phyloP scores from a whole-genome alignment of 2,797 vertebrate species.

The Galaxias olidus region DNA sequence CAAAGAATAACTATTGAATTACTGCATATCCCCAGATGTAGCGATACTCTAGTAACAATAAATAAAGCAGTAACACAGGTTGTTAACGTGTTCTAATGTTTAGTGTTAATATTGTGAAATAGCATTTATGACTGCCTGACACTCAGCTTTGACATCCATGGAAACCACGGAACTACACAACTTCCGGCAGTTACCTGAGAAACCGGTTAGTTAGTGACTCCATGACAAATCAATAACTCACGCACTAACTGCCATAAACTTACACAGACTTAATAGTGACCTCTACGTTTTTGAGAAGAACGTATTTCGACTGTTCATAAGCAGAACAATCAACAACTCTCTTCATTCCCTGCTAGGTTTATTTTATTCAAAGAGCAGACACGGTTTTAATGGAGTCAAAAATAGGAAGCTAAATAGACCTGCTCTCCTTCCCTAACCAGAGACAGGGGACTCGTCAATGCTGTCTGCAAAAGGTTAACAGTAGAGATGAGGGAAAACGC shows the following conservation, averaged over 20 bases:
- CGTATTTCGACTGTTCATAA: too few species aligned
- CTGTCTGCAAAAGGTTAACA: slow-evolving; percentile 62
- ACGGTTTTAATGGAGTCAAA: slow-evolving; percentile 32
- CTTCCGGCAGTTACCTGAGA: slow-evolving; percentile 47
- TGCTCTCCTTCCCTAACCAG: slow-evolving; percentile 8
- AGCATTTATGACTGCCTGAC: slow-evolving; percentile 42
- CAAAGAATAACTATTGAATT: too few species aligned
- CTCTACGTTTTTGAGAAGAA: too few species aligned
- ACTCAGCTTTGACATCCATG: slow-evolving; percentile 43
- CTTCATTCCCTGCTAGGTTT: too few species aligned
- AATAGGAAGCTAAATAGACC: too few species aligned
- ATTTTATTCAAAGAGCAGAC: too few species aligned
- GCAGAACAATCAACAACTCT: too few species aligned
- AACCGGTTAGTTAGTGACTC: slow-evolving; percentile 59
- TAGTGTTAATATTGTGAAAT: background rate
- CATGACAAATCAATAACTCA: slow-evolving; percentile 63
- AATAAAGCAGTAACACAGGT: too few species aligned
- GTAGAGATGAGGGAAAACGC: slow-evolving; percentile 57
- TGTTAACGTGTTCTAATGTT: too few species aligned
- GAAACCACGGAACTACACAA: slow-evolving; percentile 43
- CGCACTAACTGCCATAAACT: slow-evolving; percentile 16
- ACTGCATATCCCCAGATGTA: too few species aligned
- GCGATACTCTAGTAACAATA: too few species aligned
- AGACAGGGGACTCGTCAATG: slow-evolving; percentile 10
- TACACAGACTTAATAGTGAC: too few species aligned